Conservation (phyloP, 2,113 vertebrate species). For the Octodon degus region DNA sequence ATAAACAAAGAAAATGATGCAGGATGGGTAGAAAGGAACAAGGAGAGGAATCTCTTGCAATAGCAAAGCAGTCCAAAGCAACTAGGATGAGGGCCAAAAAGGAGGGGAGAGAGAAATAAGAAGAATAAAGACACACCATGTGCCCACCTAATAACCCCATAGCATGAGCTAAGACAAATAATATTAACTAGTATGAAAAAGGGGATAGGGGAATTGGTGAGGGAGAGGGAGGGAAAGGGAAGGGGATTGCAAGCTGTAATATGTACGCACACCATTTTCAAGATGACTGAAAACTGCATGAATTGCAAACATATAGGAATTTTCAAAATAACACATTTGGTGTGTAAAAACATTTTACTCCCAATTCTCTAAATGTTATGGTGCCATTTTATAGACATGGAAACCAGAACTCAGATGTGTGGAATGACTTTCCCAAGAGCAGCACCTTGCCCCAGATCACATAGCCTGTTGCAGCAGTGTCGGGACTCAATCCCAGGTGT, state of each 20-base stretch:
- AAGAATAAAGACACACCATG: background rate
- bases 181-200: background rate
- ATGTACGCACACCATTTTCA: background rate
- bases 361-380: background rate
- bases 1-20: background rate
- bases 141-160: background rate
- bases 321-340: background rate
- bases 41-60: background rate
- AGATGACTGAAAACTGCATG: background rate
- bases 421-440: background rate
- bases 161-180: background rate
- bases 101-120: background rate
- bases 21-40: background rate
- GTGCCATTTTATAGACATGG: background rate
- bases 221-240: no score
- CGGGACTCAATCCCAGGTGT: background rate
- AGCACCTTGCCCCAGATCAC: background rate
- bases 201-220: rapidly evolving
- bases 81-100: background rate
- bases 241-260: background rate
- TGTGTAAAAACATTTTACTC: background rate
- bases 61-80: background rate
- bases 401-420: background rate
- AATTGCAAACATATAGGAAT: background rate
- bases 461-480: background rate